These are phyloP conservation scores for Camponotus pennsylvanicus DNA, from an alignment of 1,140 invertebrate species.

Conservation along the genomic window DNA sequence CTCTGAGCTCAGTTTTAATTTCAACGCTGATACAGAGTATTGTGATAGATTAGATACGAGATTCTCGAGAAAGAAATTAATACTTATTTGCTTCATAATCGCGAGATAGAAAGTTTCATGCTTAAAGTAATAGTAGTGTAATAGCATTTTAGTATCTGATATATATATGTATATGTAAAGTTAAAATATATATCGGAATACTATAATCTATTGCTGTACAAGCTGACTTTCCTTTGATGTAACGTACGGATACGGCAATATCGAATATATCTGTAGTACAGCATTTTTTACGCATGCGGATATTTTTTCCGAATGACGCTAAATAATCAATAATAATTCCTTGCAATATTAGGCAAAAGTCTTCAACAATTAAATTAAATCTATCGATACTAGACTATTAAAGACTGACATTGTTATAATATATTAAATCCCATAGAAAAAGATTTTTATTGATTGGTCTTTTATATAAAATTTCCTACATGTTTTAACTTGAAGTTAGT, in stretches of 20 bases:
- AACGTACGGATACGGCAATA: constrained; percentile 70
- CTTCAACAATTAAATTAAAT: background rate
- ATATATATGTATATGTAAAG: constrained; percentile 8
- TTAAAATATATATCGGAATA: constrained; percentile 6
- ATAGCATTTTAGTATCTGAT: constrained; percentile 32
- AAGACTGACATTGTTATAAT: constrained; percentile 1
- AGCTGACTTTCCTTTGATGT: constrained; percentile 70
- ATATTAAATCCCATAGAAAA: background rate
- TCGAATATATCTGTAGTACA: constrained; percentile 24
- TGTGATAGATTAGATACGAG: constrained; percentile 24
- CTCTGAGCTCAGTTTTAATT: constrained; percentile 45
- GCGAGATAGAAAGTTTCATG: constrained; percentile 20
- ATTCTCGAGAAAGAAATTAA: constrained; percentile 21
- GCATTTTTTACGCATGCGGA: background rate
- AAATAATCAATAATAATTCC: background rate
- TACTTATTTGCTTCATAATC: constrained; percentile 30
- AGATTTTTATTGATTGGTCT: background rate
- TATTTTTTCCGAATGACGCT: background rate
- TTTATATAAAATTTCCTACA: background rate
- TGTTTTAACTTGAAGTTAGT: background rate
- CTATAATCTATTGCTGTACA: constrained; percentile 39
- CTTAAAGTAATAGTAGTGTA: constrained; percentile 41
- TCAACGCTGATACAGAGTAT: constrained; percentile 23
- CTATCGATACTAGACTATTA: background rate
- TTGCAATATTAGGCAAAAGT: background rate